A percentile compares a stretch with the other conserved stretches of the same genome.
These are phyloP conservation scores for Pygoscelis antarcticus DNA, from an alignment of 2,113 vertebrate genomes.

Conservation along the genomic window DNA sequence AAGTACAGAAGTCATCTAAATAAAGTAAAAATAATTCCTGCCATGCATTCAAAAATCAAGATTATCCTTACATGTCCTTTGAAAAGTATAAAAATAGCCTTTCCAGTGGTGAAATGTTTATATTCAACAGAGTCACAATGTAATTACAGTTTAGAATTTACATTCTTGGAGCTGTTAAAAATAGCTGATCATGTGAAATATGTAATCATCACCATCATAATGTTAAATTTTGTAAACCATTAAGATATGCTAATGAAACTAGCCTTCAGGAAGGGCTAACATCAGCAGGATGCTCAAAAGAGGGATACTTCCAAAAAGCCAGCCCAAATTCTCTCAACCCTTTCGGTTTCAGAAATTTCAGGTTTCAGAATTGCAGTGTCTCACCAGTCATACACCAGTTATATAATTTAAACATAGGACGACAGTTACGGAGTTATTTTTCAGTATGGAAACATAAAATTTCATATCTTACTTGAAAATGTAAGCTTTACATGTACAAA, in stretches of 20 bases:
- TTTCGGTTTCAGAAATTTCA: background rate
- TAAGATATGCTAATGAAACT: background rate
- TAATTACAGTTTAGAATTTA: background rate
- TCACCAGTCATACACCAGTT: background rate
- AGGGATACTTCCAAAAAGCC: accelerated
- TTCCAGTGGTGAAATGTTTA: background rate
- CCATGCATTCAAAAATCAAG: background rate
- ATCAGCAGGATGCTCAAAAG: background rate
- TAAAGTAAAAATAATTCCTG: background rate
- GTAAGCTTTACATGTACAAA: background rate
- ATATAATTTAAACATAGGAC: background rate
- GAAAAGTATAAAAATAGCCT: background rate
- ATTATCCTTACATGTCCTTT: background rate
- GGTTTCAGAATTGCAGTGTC: background rate
- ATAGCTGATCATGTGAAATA: background rate
- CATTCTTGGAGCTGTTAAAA: background rate
- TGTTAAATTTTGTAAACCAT: background rate
- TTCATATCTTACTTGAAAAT: background rate
- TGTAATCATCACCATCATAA: background rate
- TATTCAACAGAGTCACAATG: background rate
- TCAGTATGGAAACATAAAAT: background rate
- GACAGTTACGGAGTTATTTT: background rate
- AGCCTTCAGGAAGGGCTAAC: background rate
- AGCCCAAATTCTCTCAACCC: background rate
- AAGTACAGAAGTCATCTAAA: background rate